Evolutionary conservation across 2,888 invertebrate species (phyloP), one percentile per base, ranked within the genome.

Genomic region (Xestia c-nigrum): DNA sequence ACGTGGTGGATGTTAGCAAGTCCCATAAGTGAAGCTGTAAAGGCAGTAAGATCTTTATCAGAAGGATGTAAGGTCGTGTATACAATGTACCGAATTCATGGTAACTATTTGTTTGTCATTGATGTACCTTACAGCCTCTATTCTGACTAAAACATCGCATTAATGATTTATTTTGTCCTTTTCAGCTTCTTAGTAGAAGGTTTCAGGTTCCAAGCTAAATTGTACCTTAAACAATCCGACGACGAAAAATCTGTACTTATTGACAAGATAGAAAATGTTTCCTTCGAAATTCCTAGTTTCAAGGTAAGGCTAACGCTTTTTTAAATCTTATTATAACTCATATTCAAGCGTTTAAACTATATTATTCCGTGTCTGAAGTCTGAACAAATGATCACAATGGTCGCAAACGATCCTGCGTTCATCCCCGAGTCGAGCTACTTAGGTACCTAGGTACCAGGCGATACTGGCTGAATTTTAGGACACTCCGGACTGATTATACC

Each of bases 201-300:
- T 64, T 94, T 95, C 88, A 88, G 93, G 16, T 87, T 95, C 78
- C 85, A 85, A 57, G 94, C 90, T 3, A 89, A 85, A 76, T 72
- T 95, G 9, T 87, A 81, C 83, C 84, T 96, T 81, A 93, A 91
- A 80, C 95, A 94, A 85, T 96, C 95, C 7, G 93, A 93, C 0
- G 91, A 96, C 81, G 88, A 76, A 9, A 80, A 85, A 14, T 93
- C 96, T 24, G 78, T 95, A 0, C 83, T 96, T 6, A 89, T 96
- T 70, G 94, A 95, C 6, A 92, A 88, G 78, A 89, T 95, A 31
- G 93, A 91, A 74, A 89, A 90, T n/a, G 84, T 92, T 16, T 78
- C 90, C 5, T 96, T 94, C 81, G 84, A 91, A 24, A 83, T 96
- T 64, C 94, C 94, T 14, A 57, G 31, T 10, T 85, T 96, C 16